phyloP scores from a whole-genome alignment of 2,113 vertebrate genomes.

The Ahaetulla prasina region DNA sequence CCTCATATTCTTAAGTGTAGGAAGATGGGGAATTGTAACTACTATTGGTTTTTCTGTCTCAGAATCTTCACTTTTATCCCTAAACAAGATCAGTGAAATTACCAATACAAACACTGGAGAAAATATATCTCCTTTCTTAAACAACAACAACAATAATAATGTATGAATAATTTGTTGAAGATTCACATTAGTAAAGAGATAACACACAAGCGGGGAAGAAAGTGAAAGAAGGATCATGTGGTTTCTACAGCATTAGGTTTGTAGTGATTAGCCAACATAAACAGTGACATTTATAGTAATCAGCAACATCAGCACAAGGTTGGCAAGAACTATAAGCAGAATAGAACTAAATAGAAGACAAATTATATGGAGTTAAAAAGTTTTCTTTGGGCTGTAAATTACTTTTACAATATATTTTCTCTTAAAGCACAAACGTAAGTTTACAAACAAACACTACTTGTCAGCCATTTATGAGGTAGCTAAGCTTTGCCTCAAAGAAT shows the following conservation, averaged over 20 bases:
- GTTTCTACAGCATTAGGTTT: background rate
- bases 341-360: background rate
- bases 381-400: background rate
- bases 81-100: background rate
- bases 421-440: background rate
- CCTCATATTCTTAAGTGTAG: background rate
- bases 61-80: background rate
- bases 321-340: background rate
- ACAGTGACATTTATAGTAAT: background rate
- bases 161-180: background rate
- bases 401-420: background rate
- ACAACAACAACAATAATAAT: too few relatives aligned
- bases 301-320: background rate
- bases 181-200: background rate
- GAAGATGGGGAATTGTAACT: background rate
- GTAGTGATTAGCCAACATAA: background rate
- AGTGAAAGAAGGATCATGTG: background rate
- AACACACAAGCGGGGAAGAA: background rate
- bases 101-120: background rate
- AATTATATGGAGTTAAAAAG: background rate
- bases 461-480: background rate
- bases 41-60: background rate
- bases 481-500: background rate
- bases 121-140: background rate
- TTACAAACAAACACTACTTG: background rate